A percentile compares a stretch with the other conserved stretches of the same genome.
Evolutionary conservation across 2,888 invertebrate species (phyloP).

Genomic region (Pollenia amentaria): DNA sequence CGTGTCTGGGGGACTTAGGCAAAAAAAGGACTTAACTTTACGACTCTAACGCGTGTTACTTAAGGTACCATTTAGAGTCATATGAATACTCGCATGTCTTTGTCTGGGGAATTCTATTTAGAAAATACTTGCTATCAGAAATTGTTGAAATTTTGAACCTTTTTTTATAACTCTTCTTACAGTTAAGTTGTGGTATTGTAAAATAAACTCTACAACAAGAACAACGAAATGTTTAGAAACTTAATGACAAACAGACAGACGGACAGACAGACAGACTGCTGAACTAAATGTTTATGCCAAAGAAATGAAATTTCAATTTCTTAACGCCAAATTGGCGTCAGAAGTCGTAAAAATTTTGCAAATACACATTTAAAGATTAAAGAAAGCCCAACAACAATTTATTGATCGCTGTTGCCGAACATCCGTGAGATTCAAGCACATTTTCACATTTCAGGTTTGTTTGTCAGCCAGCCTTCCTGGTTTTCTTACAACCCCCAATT

Average conservation of each 20-base stretch:
- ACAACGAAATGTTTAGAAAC: neutral
- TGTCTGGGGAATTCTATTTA: constrained; percentile 58
- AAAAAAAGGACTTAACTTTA: constrained; percentile 63
- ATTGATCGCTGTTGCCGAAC: constrained; percentile 23
- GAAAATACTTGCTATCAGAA: constrained; percentile 42
- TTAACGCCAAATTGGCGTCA: constrained; percentile 68
- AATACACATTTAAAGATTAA: constrained; percentile 42
- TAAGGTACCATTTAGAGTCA: constrained; percentile 45
- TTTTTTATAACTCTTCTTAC: constrained; percentile 53
- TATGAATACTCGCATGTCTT: constrained; percentile 10
- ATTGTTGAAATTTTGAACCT: constrained; percentile 53
- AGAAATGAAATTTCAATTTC: constrained; percentile 69
- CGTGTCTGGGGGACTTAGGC: neutral
- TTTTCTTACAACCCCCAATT: neutral
- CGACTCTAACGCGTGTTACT: constrained; percentile 60
- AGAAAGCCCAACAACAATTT: constrained; percentile 22
- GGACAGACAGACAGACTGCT: neutral
- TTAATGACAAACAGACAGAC: neutral
- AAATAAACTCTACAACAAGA: constrained; percentile 44
- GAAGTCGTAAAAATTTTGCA: constrained; percentile 61
- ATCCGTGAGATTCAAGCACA: neutral
- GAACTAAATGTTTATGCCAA: neutral
- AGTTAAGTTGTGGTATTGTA: constrained; percentile 57
- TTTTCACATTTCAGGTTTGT: neutral
- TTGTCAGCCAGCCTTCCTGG: neutral